Conservation (phyloP, 2,888 invertebrate species). For the Cerastoderma edule region DNA sequence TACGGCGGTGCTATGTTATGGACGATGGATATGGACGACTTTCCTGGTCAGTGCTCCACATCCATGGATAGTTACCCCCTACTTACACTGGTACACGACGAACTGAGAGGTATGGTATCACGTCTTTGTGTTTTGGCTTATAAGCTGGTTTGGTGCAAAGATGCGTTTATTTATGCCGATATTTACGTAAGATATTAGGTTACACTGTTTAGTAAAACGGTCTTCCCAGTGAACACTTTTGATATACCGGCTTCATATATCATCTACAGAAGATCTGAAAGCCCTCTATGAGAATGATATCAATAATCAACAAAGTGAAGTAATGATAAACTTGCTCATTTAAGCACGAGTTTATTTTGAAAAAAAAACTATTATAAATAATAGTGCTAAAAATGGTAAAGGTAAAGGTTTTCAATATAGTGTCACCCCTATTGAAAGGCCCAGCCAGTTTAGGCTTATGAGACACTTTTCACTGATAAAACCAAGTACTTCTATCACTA, state of each 20-base stretch:
- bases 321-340: too few species aligned
- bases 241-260: neutral
- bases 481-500: too few species aligned
- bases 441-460: too few species aligned
- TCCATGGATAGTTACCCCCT: neutral
- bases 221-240: neutral
- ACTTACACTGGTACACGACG: neutral
- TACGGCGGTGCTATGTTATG: constrained; percentile 14
- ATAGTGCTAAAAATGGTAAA: too few species aligned
- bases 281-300: neutral
- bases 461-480: too few species aligned
- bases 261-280: neutral
- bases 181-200: neutral
- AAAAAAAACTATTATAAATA: too few species aligned
- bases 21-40: constrained; percentile 12
- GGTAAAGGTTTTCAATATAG: too few species aligned
- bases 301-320: too few species aligned
- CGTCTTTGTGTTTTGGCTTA: neutral
- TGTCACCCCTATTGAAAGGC: too few species aligned
- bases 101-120: neutral
- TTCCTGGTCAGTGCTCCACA: constrained; percentile 7
- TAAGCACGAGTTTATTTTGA: too few species aligned
- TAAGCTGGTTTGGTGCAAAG: neutral
- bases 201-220: neutral
- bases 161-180: neutral